A percentile compares a stretch with the other conserved stretches of the same genome.
Conservation (phyloP, 2,797 vertebrate species). For the Prionace glauca region DNA sequence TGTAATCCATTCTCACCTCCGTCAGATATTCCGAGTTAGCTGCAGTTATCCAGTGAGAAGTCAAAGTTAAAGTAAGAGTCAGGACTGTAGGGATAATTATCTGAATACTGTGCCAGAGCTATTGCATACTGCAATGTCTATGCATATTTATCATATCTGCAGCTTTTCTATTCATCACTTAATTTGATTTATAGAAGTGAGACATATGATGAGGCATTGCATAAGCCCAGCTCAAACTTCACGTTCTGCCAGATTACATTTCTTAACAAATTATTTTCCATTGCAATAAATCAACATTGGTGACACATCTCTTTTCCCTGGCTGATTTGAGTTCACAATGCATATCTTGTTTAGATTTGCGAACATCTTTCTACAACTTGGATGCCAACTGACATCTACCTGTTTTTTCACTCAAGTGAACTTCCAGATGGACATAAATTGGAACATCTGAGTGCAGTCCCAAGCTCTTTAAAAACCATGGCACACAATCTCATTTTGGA, state of each 20-base stretch:
- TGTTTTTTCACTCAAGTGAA: not conserved
- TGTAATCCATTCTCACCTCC: not conserved
- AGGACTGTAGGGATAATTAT: not conserved
- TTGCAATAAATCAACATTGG: conserved; percentile 16
- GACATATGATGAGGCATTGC: not conserved
- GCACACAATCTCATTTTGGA: not conserved
- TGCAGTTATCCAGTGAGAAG: not conserved
- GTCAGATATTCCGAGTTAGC: not conserved
- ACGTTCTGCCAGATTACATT: not conserved
- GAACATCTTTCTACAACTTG: not conserved
- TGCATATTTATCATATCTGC: not conserved
- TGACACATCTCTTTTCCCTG: not conserved
- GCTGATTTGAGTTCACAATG: not conserved
- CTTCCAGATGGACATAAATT: not conserved
- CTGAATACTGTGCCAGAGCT: not conserved
- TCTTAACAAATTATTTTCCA: conserved; percentile 27
- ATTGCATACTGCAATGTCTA: not conserved
- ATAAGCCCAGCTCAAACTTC: not conserved
- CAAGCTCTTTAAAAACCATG: not conserved
- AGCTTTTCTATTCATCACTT: not conserved
- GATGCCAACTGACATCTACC: not conserved
- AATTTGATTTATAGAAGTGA: conserved; percentile 10
- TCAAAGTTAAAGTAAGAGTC: not conserved
- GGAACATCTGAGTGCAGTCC: not conserved
- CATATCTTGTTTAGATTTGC: not conserved